Conservation (phyloP, 2,113 vertebrate species). For the Tachycineta bicolor region DNA sequence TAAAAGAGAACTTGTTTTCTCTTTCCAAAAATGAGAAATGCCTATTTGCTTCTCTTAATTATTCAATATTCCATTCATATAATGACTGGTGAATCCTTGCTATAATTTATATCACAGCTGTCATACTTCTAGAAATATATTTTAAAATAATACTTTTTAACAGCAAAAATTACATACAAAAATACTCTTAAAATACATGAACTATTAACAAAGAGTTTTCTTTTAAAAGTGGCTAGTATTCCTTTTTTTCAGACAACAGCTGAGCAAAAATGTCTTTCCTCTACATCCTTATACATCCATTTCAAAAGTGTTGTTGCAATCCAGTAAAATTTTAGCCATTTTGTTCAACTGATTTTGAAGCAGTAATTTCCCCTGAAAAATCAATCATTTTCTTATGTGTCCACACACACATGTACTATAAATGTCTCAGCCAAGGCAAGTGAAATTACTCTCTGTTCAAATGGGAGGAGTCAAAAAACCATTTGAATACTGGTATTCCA, state of each 20-base stretch:
- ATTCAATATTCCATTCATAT: background rate
- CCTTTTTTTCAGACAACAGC: background rate
- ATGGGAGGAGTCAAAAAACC: background rate
- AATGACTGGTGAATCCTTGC: background rate
- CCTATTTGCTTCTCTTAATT: background rate
- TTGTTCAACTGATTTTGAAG: background rate
- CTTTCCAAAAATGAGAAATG: background rate
- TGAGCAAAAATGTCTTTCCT: background rate
- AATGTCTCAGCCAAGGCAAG: background rate
- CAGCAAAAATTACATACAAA: background rate
- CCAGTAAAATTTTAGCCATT: background rate
- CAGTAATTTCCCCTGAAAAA: background rate
- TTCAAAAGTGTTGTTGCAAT: background rate
- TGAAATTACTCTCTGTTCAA: background rate
- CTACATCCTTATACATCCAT: background rate
- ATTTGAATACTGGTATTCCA: background rate
- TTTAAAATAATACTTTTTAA: constrained; percentile 52
- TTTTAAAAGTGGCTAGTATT: constrained; percentile 22
- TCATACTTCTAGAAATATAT: background rate
- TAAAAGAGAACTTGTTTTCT: constrained; percentile 47
- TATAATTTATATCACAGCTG: constrained; percentile 2
- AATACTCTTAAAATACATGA: background rate
- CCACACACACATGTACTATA: background rate
- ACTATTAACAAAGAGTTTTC: background rate
- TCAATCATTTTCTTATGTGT: background rate